These are phyloP conservation scores for Anarrhichthys ocellatus DNA, from an alignment of 2,113 vertebrate species.

Conservation along the genomic window DNA sequence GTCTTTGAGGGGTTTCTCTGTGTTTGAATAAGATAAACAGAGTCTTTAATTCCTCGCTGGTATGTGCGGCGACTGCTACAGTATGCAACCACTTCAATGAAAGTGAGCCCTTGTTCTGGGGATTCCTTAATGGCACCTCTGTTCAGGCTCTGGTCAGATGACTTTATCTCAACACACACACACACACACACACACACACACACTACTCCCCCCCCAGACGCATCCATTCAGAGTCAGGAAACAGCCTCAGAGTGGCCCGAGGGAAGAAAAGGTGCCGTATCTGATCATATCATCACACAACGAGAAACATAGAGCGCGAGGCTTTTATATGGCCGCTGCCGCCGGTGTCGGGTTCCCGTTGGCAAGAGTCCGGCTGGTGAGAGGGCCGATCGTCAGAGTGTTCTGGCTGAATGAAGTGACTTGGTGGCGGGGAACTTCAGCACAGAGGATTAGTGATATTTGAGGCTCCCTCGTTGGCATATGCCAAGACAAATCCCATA, in stretches of 20 bases:
- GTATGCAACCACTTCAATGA: slow-evolving; percentile 63
- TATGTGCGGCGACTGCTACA: slow-evolving; percentile 64
- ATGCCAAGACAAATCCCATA: slow-evolving; percentile 69
- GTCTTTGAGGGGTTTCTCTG: background rate
- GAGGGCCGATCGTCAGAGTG: slow-evolving; percentile 43
- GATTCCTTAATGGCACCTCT: slow-evolving; percentile 81
- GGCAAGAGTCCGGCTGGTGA: slow-evolving; percentile 54
- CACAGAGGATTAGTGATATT: slow-evolving; percentile 55
- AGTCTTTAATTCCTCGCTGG: slow-evolving; percentile 47
- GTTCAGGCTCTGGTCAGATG: slow-evolving; percentile 78
- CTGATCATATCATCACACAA: slow-evolving; percentile 78
- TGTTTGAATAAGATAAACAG: slow-evolving; percentile 29
- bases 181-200: slow-evolving; percentile 11
- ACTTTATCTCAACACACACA: slow-evolving; percentile 66
- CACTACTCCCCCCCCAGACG: background rate
- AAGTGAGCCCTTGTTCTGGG: slow-evolving; percentile 74
- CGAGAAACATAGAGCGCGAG: slow-evolving; percentile 58
- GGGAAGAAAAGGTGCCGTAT: slow-evolving; percentile 79
- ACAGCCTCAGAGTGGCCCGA: slow-evolving; percentile 59
- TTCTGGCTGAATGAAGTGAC: slow-evolving; percentile 48
- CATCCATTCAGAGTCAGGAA: slow-evolving; percentile 82
- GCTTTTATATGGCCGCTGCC: slow-evolving; percentile 61
- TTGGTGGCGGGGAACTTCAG: slow-evolving; percentile 58
- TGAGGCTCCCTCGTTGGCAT: slow-evolving; percentile 56
- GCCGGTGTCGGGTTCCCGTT: slow-evolving; percentile 66